Evolutionary conservation across 2,888 invertebrate genomes (phyloP), one percentile per base, ranked within the genome.

Genomic region (Torymus auratus): DNA sequence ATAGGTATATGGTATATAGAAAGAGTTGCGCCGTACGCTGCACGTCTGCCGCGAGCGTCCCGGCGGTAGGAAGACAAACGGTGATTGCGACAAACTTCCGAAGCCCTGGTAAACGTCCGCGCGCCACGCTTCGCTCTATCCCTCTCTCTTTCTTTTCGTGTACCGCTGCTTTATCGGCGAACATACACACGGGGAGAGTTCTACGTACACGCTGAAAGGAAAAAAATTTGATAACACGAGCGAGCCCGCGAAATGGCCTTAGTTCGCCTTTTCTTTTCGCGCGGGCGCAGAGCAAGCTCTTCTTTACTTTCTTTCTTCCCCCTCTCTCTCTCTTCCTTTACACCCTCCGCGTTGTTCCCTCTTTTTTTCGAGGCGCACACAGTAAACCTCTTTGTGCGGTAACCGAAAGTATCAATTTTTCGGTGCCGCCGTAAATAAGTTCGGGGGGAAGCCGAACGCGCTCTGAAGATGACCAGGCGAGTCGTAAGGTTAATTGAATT

Each of bases 1-100:
- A 14, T 60, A 52, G 65, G 14, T 20, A 64, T 17, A 50, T 76
- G 61, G 41, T 62, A 78, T 56, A 73, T 70, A 64, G 75, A 74
- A 71, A 77, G 83, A 79, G 77, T 77, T 72, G 53, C 5, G 7
- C 5, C 41, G 41, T 0, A 7, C 20, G 20, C 52, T 53, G 69
- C 78, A 65, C 73, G 71, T 62, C 56, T 17, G 41, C 41, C 41
- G 41, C 41, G 41, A 41, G 41, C 41, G 55, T 58, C 67, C 67
- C 52, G 23, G 65, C 78, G 81, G 82, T 83, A 84, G 78, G 80
- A 85, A 85, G 85, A 85, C 84, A 85, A 85, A 85, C 84, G 85
- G 84, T 85, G 85, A 85, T 85, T 84, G 85, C 85, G 84, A 84
- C 82, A 84, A 84, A 85, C 84, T 85, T 85, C 81, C 77, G 78